phyloP scores from a whole-genome alignment of 2,888 invertebrate genomes.

The Agonum fuliginosum region DNA sequence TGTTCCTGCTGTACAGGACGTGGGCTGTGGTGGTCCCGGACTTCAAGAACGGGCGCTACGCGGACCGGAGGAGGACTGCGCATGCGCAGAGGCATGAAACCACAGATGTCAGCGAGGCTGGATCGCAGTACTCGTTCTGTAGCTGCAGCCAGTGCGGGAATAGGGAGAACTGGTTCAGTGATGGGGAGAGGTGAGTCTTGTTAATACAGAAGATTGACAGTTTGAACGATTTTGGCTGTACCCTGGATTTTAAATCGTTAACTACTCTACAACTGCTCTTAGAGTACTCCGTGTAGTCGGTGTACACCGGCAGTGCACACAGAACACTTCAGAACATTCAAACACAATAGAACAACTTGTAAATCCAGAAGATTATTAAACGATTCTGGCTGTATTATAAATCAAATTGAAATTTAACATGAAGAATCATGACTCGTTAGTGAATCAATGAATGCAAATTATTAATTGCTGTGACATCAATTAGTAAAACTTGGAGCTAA shows the following conservation, averaged over 20 bases:
- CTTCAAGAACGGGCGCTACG: constrained; percentile 62
- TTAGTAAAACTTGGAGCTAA: no score
- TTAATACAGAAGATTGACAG: no score
- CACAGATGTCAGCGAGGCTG: constrained; percentile 64
- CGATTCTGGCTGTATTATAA: no score
- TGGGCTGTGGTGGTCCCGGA: constrained; percentile 70
- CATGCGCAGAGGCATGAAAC: constrained; percentile 45
- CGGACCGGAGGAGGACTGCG: constrained; percentile 61
- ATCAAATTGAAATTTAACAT: no score
- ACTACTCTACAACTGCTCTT: not conserved
- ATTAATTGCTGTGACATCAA: no score
- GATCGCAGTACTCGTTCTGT: constrained; percentile 69
- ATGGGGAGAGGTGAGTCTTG: constrained; percentile 63
- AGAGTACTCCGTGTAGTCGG: not conserved
- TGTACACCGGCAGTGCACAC: not conserved
- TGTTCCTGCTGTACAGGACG: constrained; percentile 69
- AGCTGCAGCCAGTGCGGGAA: constrained; percentile 70
- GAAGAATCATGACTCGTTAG: no score
- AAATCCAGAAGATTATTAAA: no score
- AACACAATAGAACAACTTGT: no score
- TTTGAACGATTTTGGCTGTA: no score
- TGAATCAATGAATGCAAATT: no score
- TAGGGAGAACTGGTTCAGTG: constrained; percentile 66
- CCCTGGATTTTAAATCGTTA: constrained; percentile 9
- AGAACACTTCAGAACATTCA: not conserved